Percentiles rank a stretch among this genome's conserved stretches.
Conservation (phyloP, 1,140 invertebrate species). For the Drosophila pallidifrons region DNA sequence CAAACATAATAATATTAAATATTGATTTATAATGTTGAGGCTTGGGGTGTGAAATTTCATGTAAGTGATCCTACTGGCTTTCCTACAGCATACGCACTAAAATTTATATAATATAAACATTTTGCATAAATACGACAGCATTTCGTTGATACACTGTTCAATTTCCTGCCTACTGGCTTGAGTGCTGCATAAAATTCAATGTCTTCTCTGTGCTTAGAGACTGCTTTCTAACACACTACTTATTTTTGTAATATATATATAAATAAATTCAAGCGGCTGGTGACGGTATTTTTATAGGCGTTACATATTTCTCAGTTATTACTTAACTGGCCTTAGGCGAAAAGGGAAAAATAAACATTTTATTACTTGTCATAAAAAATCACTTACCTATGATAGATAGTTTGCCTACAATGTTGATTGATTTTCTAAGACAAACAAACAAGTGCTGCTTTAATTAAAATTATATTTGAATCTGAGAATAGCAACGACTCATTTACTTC, state of each 20-base stretch:
- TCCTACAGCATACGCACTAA: background rate
- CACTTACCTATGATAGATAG: no score
- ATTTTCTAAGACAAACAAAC: background rate
- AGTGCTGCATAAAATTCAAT: slow-evolving; percentile 1
- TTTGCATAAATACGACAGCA: slow-evolving; percentile 1
- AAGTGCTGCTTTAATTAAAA: background rate
- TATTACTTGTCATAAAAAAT: background rate
- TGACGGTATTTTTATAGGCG: background rate
- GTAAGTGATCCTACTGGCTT: background rate
- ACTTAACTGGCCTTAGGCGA: background rate
- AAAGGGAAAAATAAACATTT: background rate
- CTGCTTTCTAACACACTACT: no score
- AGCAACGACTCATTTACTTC: no score
- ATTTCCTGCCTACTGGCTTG: background rate
- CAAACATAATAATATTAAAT: background rate
- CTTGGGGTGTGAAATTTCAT: background rate
- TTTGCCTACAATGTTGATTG: slow-evolving; percentile 1
- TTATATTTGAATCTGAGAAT: background rate
- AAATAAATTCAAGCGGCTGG: background rate
- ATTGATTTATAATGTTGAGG: background rate
- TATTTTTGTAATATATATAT: background rate
- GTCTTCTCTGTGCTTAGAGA: background rate
- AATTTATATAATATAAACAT: background rate
- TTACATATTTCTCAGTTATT: background rate
- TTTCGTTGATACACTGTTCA: background rate